Base-by-base conservation (phyloP, 2,113 vertebrate genomes). In the Typhlomys cinereus region DNA sequence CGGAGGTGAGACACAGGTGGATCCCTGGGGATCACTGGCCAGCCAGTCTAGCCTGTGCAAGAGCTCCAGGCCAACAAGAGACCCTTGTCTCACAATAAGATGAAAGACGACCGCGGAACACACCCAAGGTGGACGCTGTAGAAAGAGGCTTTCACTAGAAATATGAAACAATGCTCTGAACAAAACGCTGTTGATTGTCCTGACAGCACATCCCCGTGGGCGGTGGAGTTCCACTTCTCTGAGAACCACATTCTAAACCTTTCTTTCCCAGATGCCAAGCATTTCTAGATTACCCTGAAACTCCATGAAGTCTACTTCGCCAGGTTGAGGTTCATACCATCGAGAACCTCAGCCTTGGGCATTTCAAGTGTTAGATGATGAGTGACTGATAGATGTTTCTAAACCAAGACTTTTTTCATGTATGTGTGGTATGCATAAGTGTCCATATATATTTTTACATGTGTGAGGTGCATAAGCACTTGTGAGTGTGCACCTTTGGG, bases 121-220 rank as follows among this genome's bases (percentile, higher is more conserved):
- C n/a, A n/a, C n/a, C n/a, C n/a, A n/a, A n/a, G n/a, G n/a, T n/a
- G n/a, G n/a, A n/a, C 13, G 50, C 20, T n/a, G 25, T 44, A 54
- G 75, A n/a, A n/a, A 85, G 9, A 31, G 90, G 70, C 78, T 85
- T 9, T 21, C 25, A 92, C 70, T 86, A 70, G 57, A 91, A 93
- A 95, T 52, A 23, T 85, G 82, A 73, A 94, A 39, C 39, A 88
- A 82, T 46, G 5, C 27, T 74, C 61, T 61, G 36, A 7, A 17
- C 46, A 88, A 80, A 91, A 80, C 18, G 46, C 17, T 31, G 44
- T 0, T 44, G 21, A 61, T 70, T 82, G 50, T 27, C 13, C 7
- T 7, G n/a, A n/a, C n/a, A n/a, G 64, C n/a, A 61, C 87, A 52
- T 61, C n/a, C 31, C 39, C 39, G 67, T 41, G n/a, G 36, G 50